phyloP scores from a whole-genome alignment of 2,113 vertebrate species.

The Eretmochelys imbricata region DNA sequence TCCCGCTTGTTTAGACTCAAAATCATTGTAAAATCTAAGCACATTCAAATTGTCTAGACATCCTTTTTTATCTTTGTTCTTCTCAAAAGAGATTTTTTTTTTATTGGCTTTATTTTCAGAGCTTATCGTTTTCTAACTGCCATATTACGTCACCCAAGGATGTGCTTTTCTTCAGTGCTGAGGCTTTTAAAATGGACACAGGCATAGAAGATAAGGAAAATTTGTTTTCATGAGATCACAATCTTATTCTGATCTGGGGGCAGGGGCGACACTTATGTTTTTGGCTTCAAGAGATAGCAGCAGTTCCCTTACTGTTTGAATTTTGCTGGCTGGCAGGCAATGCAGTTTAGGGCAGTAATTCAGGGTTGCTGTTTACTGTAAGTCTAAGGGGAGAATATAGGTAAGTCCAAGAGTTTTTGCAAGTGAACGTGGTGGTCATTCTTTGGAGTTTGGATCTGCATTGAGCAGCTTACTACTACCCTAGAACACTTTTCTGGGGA shows the following conservation, averaged over 20 bases:
- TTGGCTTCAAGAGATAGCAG: neutral
- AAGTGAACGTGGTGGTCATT: neutral
- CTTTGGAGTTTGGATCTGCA: neutral
- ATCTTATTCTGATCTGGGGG: neutral
- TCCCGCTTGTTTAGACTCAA: neutral
- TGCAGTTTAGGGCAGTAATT: neutral
- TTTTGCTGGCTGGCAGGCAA: neutral
- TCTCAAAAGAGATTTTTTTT: neutral
- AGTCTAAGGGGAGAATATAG: neutral
- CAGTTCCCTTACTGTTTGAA: neutral
- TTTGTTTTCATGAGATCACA: neutral
- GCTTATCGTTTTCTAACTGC: neutral
- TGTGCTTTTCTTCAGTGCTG: neutral
- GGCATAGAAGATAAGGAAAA: neutral
- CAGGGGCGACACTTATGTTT: neutral
- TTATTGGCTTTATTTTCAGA: neutral
- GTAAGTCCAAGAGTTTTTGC: neutral
- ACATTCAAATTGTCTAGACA: too few species aligned
- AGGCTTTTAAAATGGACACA: neutral
- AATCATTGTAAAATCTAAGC: neutral
- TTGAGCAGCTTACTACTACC: neutral
- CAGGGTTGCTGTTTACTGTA: neutral
- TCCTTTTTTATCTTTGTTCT: too few species aligned
- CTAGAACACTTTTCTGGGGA: neutral
- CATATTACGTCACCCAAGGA: neutral